Evolutionary conservation across 2,888 invertebrate genomes (phyloP), one percentile per base, ranked within the genome.

Genomic region (Parnassius glacialis): DNA sequence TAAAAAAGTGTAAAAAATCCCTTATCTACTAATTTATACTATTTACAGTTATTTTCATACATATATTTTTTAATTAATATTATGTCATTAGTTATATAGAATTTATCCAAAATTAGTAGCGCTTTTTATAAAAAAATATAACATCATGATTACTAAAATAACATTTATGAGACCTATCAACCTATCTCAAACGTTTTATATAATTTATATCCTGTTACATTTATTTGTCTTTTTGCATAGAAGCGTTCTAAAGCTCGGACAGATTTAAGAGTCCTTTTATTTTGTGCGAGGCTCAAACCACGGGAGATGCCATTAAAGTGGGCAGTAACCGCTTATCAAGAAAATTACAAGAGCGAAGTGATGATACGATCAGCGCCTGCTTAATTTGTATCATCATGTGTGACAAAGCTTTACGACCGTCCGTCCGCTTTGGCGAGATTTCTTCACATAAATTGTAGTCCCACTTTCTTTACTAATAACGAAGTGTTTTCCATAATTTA

Each of bases 341-440:
- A 52, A 61, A 61, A 61, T 61, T 61, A 61, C 61, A 51, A 56
- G 56, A 61, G 61, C 47, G 60, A 56, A 56, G 51, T 61, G 51
- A 61, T 61, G 61, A 61, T 56, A 61, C 56, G 61, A 56, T 56
- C 61, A 41, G 56, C 45, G 56, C 61, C 45, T 45, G 51, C 56
- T 61, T 61, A 56, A 56, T 61, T 61, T 61, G 61, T 61, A 61
- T 61, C 52, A 61, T 61, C 56, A 52, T 61, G 61, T 61, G 56
- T 61, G 56, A 56, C 56, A 61, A 61, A 51, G 51, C 50, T 61
- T 56, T 56, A 61, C 61, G 56, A 47, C 34, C 56, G 43, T 50
- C 34, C 56, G 43, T 50, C 55, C 60, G 11, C 51, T 54, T 43
- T 55, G 45, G 50, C 43, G 13, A 56, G 44, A 56, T 52, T 25